Evolutionary conservation across 2,113 vertebrate genomes (phyloP).

Genomic region (Pomatostomus ruficeps): DNA sequence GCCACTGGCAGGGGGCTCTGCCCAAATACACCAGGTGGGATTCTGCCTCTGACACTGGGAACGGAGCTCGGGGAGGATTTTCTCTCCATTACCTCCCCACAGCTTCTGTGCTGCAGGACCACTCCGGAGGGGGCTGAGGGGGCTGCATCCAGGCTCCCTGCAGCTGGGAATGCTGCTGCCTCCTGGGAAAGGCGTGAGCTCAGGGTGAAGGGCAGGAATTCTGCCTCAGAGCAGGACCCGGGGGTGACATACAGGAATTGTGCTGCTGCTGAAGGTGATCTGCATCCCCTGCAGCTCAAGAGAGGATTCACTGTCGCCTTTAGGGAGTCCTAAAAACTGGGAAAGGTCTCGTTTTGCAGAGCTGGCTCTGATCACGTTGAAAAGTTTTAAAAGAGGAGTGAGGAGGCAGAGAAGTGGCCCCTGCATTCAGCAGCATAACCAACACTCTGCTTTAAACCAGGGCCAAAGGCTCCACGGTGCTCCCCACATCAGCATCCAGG

Average conservation of each 20-base stretch:
- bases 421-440: neutral
- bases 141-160: neutral
- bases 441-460: neutral
- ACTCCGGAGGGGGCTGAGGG: neutral
- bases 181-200: neutral
- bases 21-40: neutral
- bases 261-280: neutral
- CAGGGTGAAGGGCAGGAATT: neutral
- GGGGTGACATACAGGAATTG: neutral
- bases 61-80: neutral
- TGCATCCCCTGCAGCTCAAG: neutral
- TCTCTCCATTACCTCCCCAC: no score
- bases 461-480: neutral
- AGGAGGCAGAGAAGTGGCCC: neutral
- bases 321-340: neutral
- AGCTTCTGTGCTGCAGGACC: neutral
- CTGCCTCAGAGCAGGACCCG: neutral
- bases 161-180: neutral
- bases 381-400: fast-evolving
- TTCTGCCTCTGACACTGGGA: neutral
- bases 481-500: neutral
- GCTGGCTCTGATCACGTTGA: neutral
- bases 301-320: neutral
- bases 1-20: neutral
- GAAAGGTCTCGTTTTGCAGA: neutral